Base-by-base conservation (phyloP, 64 coral and sea anemone genomes). In the Pocillopora verrucosa region DNA sequence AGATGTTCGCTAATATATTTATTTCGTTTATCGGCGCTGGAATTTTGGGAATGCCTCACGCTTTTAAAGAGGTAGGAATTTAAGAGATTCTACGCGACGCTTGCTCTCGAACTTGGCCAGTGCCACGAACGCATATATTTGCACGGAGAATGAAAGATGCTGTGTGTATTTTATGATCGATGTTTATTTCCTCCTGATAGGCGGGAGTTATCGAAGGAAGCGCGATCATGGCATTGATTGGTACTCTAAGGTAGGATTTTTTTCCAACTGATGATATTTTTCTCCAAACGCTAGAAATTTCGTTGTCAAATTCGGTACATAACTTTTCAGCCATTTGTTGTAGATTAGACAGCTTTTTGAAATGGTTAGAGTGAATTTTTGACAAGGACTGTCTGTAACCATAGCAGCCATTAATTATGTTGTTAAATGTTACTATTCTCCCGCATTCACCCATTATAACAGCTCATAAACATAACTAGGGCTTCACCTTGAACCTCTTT, bases 21-120 rank as follows among this genome's bases (percentile, higher is more conserved):
- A 99, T 99, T 88, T 95, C 97, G 17, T 99, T 99, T 73, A 99
- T 99, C 89, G 97, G 97, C 37, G 97, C 97, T 79, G 97, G 97
- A 76, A 95, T 99, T 86, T 82, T 99, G n/a, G 97, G 97, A 73
- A 93, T 99, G 88, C 97, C 97, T 56, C 95, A 89, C 64, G 97
- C 97, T 60, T 95, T 99, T 56, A 99, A 91, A 89, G 97, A 95
- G 91, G 97, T 99, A 86, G 14, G 78, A 92, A 80, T 61, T 61
- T 45, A 5, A 36, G 62, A 3, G 58, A 63, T 64, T 30, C 36
- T 13, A 22, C 41, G 51, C 59, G 73, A 86, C 17, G 3, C 10
- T 51, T 51, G 41, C 24, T 12, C 69, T 59, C 59, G 20, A 62
- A 16, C 35, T 1, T 58, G 57, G 56, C 17, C 16, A 20, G 25